A percentile compares a stretch with the other conserved stretches of the same genome.
Conservation (phyloP, 2,888 invertebrate genomes). For the Meganola albula region DNA sequence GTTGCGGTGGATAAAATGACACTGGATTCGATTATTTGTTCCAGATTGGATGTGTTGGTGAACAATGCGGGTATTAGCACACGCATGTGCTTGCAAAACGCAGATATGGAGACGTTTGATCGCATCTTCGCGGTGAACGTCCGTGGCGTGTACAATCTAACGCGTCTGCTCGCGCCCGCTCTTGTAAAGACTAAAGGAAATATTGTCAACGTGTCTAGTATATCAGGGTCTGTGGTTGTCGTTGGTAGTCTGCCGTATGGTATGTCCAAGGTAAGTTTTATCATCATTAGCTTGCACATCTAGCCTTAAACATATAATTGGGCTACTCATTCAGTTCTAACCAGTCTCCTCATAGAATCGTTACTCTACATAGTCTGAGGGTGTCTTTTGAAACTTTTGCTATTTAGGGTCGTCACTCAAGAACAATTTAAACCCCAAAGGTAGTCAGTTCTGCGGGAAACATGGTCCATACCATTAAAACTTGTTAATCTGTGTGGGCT, state of each 20-base stretch:
- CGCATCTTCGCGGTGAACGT: conserved; percentile 81
- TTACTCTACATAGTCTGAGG: too few relatives aligned
- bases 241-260: conserved; percentile 90
- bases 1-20: not conserved
- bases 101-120: conserved; percentile 37
- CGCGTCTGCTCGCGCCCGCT: conserved; percentile 81
- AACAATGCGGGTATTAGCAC: conserved; percentile 78
- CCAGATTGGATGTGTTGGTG: conserved; percentile 32
- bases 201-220: conserved; percentile 86
- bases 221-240: conserved; percentile 82
- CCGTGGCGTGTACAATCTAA: conserved; percentile 77
- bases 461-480: too few relatives aligned
- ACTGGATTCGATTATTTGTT: not conserved
- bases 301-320: too few relatives aligned
- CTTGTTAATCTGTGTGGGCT: too few relatives aligned
- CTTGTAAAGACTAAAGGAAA: conserved; percentile 80
- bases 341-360: too few relatives aligned
- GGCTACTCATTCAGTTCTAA: too few relatives aligned
- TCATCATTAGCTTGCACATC: too few relatives aligned
- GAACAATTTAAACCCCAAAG: too few relatives aligned
- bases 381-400: too few relatives aligned
- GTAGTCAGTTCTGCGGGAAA: too few relatives aligned
- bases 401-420: too few relatives aligned
- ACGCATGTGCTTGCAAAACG: conserved; percentile 36
- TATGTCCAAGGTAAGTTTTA: conserved; percentile 84